Evolutionary conservation across 2,113 vertebrate genomes (phyloP).

Genomic region (Pithys albifrons): DNA sequence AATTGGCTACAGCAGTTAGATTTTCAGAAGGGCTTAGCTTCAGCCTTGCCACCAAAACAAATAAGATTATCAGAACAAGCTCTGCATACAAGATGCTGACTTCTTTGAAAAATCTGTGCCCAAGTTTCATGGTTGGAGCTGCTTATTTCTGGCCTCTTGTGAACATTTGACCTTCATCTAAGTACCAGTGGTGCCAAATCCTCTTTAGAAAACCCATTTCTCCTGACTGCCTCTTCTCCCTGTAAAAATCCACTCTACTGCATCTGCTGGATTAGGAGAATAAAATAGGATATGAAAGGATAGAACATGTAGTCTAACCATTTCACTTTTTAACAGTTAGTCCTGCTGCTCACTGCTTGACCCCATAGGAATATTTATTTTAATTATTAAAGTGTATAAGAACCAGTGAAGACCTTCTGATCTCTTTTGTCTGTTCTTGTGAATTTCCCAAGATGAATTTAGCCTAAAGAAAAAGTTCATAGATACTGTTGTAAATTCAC

Average conservation of each 20-base stretch:
- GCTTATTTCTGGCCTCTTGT: background rate
- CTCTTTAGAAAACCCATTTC: background rate
- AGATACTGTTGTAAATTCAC: background rate
- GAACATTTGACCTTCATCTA: slow-evolving; percentile 15
- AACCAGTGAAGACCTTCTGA: background rate
- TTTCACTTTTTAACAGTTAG: background rate
- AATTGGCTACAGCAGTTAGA: slow-evolving; percentile 20
- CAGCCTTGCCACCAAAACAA: slow-evolving; percentile 39
- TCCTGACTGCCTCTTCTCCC: background rate
- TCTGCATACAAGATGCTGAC: background rate
- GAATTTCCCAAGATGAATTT: background rate
- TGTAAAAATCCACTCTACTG: background rate
- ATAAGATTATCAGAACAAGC: slow-evolving; percentile 30
- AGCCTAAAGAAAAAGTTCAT: background rate
- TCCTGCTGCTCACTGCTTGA: background rate
- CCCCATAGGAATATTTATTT: background rate
- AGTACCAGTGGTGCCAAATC: background rate
- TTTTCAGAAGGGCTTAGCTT: slow-evolving; percentile 22
- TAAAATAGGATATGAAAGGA: background rate
- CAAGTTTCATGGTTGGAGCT: background rate
- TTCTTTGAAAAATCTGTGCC: background rate
- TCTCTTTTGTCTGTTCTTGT: background rate
- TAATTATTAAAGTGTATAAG: background rate
- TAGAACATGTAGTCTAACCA: background rate
- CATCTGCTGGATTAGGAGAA: background rate